Base-by-base conservation (phyloP, 1,140 invertebrate genomes). In the Ganaspis sp. region DNA sequence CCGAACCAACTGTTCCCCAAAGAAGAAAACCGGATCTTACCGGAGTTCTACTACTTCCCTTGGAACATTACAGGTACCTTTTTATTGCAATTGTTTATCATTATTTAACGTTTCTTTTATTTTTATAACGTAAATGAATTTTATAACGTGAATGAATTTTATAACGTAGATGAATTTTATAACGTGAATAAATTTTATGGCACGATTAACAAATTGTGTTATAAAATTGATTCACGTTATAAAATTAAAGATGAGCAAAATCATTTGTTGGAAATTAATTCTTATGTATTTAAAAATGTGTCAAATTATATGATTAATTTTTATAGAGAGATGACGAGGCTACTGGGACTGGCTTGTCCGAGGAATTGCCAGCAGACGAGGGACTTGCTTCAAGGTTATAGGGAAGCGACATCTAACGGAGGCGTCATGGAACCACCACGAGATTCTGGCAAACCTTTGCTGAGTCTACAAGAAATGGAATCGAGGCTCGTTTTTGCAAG, bases 401-500 rank as follows among this genome's bases (percentile, higher is more conserved):
- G 95, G 85, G 95, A 96, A 83, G 95, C 96, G 5, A 96, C 95
- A 0, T 94, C 95, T 4, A 95, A 94, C 75, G 95, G 95, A 8
- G 95, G 95, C 4, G 89, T 96, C 4, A 97, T 96, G 96, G 96
- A 96, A 83, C 95, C 96, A 0, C 93, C 95, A 26, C 94, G 95
- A 9, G 95, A 96, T 83, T 89, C 87, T 38, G 96, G 96, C 0
- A 93, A 95, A 81, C 96, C 95, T 0, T 84, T 97, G 34, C 87
- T 97, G 3, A 96, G 95, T 42, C 92, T 97, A 29, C 95, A 96
- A 87, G 96, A 97, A 85, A 91, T 97, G 54, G 96, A 97, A 88
- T 96, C 95, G 83, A 92, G 96, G 81, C 92, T 97, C 83, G 96
- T 97, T 75, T 97, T 97, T 90, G 96, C 96, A 81, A 94, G 95